Conservation (phyloP, 2,113 vertebrate genomes). For the Hepsetus odoe region DNA sequence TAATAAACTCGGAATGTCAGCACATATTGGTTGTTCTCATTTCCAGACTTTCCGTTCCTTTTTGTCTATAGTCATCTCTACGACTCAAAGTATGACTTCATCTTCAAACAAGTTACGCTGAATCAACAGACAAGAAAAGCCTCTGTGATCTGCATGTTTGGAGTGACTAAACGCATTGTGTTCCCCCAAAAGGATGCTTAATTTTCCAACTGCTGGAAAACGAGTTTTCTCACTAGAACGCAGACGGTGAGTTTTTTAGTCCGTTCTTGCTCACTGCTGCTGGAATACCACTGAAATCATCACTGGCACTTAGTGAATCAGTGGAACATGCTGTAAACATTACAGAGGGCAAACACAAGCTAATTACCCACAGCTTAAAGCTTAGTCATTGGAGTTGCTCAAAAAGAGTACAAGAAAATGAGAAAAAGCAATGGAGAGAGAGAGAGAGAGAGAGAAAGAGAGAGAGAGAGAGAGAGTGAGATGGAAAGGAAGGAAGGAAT, state of each 20-base stretch:
- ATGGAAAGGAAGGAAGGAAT: background rate
- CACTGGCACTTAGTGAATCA: slow-evolving; percentile 76
- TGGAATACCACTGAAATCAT: slow-evolving; percentile 74
- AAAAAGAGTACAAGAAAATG: slow-evolving; percentile 53
- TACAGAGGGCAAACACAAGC: slow-evolving; percentile 63
- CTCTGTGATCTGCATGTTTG: slow-evolving; percentile 9
- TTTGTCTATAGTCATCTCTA: slow-evolving; percentile 6
- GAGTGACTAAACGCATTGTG: slow-evolving; percentile 30
- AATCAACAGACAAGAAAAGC: slow-evolving; percentile 35
- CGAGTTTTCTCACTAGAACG: slow-evolving; percentile 45
- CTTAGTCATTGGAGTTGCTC: slow-evolving; percentile 62
- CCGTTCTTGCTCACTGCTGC: slow-evolving; percentile 61
- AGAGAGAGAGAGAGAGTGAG: background rate
- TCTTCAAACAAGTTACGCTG: slow-evolving; percentile 27
- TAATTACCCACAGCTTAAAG: slow-evolving; percentile 68
- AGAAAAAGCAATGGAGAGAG: background rate
- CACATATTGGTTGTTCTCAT: too few species aligned
- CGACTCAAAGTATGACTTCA: slow-evolving; percentile 12
- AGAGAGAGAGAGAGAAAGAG: background rate
- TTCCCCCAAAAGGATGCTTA: slow-evolving; percentile 43
- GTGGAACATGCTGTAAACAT: slow-evolving; percentile 74
- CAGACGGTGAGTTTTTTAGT: background rate
- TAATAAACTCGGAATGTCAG: background rate
- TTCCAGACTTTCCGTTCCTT: background rate
- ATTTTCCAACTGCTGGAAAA: slow-evolving; percentile 52